phyloP scores from a whole-genome alignment of 2,113 vertebrate species.

The Carassius carassius region DNA sequence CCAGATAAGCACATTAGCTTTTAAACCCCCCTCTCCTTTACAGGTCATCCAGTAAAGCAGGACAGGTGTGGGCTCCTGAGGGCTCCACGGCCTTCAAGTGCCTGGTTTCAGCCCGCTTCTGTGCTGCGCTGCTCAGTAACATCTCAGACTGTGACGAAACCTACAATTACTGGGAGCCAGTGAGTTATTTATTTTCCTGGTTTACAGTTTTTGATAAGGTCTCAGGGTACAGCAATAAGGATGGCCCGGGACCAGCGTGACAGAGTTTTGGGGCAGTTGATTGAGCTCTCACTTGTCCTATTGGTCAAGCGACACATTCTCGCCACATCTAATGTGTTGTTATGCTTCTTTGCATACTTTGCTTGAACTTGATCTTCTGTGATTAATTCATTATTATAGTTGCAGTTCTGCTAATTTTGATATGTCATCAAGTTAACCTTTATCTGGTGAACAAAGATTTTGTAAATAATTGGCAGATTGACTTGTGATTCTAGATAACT shows the following conservation, averaged over 20 bases:
- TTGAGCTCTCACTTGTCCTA: not conserved
- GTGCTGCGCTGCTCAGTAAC: slow-evolving; percentile 94
- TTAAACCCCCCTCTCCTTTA: slow-evolving; percentile 18
- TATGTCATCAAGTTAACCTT: no score
- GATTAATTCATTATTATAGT: not conserved
- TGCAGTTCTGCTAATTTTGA: not conserved
- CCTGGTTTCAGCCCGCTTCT: slow-evolving; percentile 93
- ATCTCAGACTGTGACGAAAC: slow-evolving; percentile 98
- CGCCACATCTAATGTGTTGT: not conserved
- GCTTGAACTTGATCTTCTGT: not conserved
- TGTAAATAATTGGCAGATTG: no score
- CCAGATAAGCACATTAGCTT: slow-evolving; percentile 47
- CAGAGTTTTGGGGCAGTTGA: not conserved
- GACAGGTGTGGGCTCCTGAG: slow-evolving; percentile 96
- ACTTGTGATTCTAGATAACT: no score
- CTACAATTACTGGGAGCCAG: slow-evolving; percentile 98
- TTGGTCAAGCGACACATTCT: not conserved
- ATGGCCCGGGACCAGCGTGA: not conserved
- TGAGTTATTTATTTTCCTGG: slow-evolving; percentile 70
- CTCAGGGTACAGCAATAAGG: not conserved
- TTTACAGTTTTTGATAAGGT: not conserved
- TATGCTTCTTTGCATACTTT: not conserved
- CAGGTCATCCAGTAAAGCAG: slow-evolving; percentile 83
- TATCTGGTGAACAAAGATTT: no score
- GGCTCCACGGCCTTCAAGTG: slow-evolving; percentile 97